Percentiles rank a stretch among this genome's conserved stretches.
Conservation (phyloP, 2,888 invertebrate genomes). For the Drosophila fulvimacula region DNA sequence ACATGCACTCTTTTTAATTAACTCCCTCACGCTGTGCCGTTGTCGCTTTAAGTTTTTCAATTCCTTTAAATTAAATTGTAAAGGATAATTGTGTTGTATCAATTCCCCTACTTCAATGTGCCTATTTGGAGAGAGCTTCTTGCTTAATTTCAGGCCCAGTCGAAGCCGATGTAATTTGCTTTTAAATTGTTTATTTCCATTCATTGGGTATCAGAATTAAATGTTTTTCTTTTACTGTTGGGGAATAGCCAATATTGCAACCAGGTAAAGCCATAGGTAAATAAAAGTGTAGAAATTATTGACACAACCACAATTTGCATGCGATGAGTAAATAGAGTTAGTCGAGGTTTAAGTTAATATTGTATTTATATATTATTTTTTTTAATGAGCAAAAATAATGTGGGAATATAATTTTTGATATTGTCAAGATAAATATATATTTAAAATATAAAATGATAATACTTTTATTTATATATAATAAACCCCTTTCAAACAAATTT, state of each 20-base stretch:
- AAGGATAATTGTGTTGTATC: background rate
- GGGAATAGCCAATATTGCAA: background rate
- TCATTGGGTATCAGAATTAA: background rate
- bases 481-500: no score
- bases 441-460: no score
- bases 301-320: background rate
- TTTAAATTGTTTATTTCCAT: conserved; percentile 29
- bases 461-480: no score
- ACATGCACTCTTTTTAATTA: background rate
- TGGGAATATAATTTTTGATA: no score
- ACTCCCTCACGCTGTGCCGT: background rate
- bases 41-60: background rate
- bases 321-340: background rate
- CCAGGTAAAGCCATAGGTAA: background rate
- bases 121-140: background rate
- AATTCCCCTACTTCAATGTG: background rate
- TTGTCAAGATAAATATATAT: no score
- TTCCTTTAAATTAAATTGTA: background rate
- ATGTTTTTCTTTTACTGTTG: background rate
- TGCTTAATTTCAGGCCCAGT: background rate
- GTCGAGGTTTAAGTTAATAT: background rate
- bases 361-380: background rate
- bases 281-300: background rate
- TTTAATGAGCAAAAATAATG: no score
- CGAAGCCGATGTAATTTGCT: conserved; percentile 17